phyloP scores from a whole-genome alignment of 2,797 vertebrate genomes.

The Rhinophrynus dorsalis region DNA sequence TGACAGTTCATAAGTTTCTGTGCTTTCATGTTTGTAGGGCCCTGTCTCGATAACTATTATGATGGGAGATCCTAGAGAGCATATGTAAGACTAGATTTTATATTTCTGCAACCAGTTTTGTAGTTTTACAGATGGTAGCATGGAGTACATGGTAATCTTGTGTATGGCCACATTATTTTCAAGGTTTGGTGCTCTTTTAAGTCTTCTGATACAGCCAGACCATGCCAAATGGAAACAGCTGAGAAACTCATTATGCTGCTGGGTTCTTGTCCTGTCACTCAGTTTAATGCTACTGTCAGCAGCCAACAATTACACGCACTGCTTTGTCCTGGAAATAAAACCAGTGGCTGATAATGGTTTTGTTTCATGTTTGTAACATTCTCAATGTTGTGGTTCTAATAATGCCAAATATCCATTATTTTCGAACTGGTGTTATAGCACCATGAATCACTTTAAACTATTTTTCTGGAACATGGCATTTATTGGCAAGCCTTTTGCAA shows the following conservation, averaged over 20 bases:
- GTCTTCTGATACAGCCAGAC: not conserved
- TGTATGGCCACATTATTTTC: too few relatives aligned
- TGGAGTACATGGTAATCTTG: too few relatives aligned
- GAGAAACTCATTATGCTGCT: not conserved
- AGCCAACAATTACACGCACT: not conserved
- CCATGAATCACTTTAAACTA: not conserved
- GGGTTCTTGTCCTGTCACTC: not conserved
- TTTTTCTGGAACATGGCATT: slow-evolving; percentile 19
- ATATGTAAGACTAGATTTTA: too few relatives aligned
- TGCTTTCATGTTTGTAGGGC: too few relatives aligned
- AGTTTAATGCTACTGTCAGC: not conserved
- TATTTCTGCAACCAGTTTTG: too few relatives aligned
- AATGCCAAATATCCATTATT: slow-evolving; percentile 6
- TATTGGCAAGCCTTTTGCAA: too few relatives aligned
- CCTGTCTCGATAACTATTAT: too few relatives aligned
- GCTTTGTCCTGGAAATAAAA: slow-evolving; percentile 22
- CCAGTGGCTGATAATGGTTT: slow-evolving; percentile 35
- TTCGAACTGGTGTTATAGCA: not conserved
- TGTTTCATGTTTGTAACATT: not conserved
- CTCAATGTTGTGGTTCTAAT: not conserved
- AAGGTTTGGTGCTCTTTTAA: too few relatives aligned
- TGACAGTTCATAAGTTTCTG: too few relatives aligned
- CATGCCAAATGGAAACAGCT: not conserved
- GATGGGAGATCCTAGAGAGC: too few relatives aligned
- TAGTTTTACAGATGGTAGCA: too few relatives aligned